phyloP scores from a whole-genome alignment of 1,140 invertebrate genomes.

The Drosophila sp. region DNA sequence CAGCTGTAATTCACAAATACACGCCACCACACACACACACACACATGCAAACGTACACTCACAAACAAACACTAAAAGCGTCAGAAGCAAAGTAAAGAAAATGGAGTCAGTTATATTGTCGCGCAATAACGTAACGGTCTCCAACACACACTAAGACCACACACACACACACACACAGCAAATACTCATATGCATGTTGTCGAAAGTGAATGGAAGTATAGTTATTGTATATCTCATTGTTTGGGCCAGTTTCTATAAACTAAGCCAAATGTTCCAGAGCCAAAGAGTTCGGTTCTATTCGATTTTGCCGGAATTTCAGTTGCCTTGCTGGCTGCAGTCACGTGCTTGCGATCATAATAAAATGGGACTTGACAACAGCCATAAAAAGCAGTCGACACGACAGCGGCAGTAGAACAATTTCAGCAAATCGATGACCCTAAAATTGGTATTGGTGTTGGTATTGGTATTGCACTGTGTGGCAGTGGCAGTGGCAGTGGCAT shows the following conservation, averaged over 20 bases:
- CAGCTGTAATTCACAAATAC: constrained; percentile 66
- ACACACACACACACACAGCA: neutral
- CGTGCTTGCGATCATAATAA: constrained; percentile 61
- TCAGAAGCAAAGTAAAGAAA: neutral
- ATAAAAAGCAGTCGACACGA: constrained; percentile 52
- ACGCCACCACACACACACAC: constrained; percentile 20
- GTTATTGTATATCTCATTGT: neutral
- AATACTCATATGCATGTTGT: constrained; percentile 25
- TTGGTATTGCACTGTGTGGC: no score
- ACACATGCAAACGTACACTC: constrained; percentile 6
- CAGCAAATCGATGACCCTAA: constrained; percentile 50
- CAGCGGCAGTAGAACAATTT: constrained; percentile 29
- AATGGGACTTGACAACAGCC: constrained; percentile 51
- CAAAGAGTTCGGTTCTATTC: constrained; percentile 21
- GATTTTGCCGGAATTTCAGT: constrained; percentile 28
- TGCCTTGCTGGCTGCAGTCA: constrained; percentile 47
- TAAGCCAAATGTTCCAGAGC: neutral
- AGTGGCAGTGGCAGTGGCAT: constrained; percentile 11
- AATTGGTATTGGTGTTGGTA: constrained; percentile 52
- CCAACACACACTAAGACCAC: neutral
- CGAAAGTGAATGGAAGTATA: constrained; percentile 38
- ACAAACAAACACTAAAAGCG: neutral
- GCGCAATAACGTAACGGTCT: constrained; percentile 11
- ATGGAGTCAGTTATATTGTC: constrained; percentile 34
- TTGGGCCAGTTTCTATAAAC: constrained; percentile 26